Percentiles rank a stretch among this genome's conserved stretches.
Conservation (phyloP, 2,888 invertebrate genomes). For the Melikaiella ostensackeni region DNA sequence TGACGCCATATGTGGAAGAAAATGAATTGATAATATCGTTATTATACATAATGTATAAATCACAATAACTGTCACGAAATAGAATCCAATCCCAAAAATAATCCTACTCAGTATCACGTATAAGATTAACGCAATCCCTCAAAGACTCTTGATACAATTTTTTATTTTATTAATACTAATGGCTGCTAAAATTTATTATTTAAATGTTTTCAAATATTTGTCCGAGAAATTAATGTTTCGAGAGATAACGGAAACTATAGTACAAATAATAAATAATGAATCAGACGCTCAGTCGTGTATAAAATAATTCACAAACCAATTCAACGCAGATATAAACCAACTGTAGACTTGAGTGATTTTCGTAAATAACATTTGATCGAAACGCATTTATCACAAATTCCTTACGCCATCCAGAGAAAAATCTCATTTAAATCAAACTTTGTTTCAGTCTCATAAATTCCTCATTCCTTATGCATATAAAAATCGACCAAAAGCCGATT, state of each 20-base stretch:
- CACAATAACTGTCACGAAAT: not conserved
- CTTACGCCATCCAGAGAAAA: not conserved
- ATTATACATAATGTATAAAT: not conserved
- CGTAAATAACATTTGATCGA: constrained; percentile 20
- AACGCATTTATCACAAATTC: constrained; percentile 11
- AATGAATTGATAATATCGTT: constrained; percentile 23
- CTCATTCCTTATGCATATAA: not conserved
- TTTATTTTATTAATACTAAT: not conserved
- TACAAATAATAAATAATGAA: not conserved
- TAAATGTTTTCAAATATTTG: not conserved
- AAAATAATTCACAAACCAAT: constrained; percentile 3
- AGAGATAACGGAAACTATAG: too few relatives aligned
- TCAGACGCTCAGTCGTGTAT: not conserved
- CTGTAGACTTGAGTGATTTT: not conserved
- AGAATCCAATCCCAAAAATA: not conserved
- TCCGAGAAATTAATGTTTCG: too few relatives aligned
- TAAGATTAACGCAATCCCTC: not conserved
- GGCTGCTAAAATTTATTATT: not conserved
- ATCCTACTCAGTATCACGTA: not conserved
- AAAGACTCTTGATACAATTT: not conserved
- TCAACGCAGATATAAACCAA: not conserved
- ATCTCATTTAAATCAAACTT: not conserved
- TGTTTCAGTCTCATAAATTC: not conserved
- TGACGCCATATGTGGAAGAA: constrained; percentile 9
- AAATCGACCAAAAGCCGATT: not conserved